phyloP scores from a whole-genome alignment of 92 coral and sea anemone species.

The Pocillopora meandrina region DNA sequence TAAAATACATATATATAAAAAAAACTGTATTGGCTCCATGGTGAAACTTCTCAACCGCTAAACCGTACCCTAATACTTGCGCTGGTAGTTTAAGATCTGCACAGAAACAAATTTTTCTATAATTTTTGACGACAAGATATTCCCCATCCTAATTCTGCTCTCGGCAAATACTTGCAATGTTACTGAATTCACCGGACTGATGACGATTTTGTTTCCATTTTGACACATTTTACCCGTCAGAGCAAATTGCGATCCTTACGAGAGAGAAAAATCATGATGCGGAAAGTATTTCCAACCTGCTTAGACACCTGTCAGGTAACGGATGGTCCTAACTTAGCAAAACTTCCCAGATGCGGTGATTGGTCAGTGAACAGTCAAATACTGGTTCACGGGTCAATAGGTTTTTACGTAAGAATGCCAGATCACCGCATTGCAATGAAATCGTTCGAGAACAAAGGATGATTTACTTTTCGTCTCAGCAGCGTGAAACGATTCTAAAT shows the following conservation, averaged over 20 bases:
- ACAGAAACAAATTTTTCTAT: neutral
- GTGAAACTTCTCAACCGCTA: no score
- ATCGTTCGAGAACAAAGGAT: slow-evolving; percentile 39
- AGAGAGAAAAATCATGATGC: neutral
- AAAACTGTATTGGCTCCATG: no score
- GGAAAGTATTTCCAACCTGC: slow-evolving; percentile 22
- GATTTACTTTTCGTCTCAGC: slow-evolving; percentile 30
- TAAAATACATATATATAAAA: no score
- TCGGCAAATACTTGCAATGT: no score
- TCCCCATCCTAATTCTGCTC: no score
- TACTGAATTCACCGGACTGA: neutral
- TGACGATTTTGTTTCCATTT: neutral
- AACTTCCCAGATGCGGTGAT: slow-evolving; percentile 9
- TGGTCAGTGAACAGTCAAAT: slow-evolving; percentile 22
- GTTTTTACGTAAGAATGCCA: slow-evolving; percentile 52
- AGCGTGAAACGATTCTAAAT: slow-evolving; percentile 25
- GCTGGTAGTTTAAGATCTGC: neutral
- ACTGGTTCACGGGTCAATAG: slow-evolving; percentile 32
- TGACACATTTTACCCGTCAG: neutral
- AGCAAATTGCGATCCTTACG: neutral
- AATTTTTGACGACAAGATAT: neutral
- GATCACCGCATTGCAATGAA: slow-evolving; percentile 21
- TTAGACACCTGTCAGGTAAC: slow-evolving; percentile 19
- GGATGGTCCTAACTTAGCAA: slow-evolving; percentile 9
- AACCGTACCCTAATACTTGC: no score